Conservation (phyloP, 2,888 invertebrate species). For the Cephonodes hylas region DNA sequence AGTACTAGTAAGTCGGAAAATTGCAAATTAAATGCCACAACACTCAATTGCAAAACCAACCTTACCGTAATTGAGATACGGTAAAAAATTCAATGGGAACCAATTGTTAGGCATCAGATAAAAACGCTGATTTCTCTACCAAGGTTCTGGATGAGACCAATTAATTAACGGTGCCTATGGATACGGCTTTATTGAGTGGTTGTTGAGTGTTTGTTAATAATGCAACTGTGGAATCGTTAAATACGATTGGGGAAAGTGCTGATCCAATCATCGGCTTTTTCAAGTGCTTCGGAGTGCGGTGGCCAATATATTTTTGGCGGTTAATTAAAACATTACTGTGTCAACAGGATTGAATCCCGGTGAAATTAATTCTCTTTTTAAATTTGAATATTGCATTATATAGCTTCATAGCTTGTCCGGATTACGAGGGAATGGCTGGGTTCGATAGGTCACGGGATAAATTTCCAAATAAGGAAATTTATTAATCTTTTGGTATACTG, state of each 20-base stretch:
- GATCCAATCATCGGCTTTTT: neutral
- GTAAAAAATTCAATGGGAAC: constrained; percentile 26
- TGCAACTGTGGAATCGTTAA: constrained; percentile 9
- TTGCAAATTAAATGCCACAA: constrained; percentile 70
- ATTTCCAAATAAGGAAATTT: too few relatives aligned
- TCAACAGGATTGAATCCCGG: neutral
- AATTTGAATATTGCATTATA: too few relatives aligned
- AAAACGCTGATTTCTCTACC: constrained; percentile 63
- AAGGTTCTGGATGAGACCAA: constrained; percentile 65
- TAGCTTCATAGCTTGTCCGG: too few relatives aligned
- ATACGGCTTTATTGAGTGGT: constrained; percentile 49
- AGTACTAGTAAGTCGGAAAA: constrained; percentile 73
- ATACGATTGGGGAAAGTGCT: neutral
- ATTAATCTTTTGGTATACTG: too few relatives aligned
- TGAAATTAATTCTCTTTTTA: neutral
- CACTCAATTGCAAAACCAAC: neutral
- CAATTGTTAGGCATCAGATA: constrained; percentile 44
- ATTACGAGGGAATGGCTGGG: too few relatives aligned
- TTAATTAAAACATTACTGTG: neutral
- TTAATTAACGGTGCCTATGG: constrained; percentile 67
- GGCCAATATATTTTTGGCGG: neutral
- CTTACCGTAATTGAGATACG: constrained; percentile 19
- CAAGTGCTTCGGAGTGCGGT: neutral
- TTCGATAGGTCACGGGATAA: too few relatives aligned
- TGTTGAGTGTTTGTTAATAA: constrained; percentile 21